Conservation (phyloP, 92 coral and sea anemone species). For the Zoanthus gigantus region DNA sequence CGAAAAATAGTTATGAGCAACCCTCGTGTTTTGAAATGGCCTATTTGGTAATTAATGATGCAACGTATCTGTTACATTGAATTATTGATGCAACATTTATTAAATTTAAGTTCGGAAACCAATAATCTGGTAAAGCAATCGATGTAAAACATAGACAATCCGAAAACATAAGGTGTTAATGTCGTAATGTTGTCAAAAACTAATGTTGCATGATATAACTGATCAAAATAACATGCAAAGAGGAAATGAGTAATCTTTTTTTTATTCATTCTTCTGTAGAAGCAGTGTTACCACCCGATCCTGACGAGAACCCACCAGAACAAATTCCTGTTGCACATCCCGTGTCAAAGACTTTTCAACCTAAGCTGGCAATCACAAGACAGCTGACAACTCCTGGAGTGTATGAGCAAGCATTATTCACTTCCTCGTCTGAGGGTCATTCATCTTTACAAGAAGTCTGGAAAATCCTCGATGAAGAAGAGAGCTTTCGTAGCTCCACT, state of each 20-base stretch:
- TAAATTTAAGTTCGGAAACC: too few relatives aligned
- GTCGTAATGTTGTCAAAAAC: too few relatives aligned
- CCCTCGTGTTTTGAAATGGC: too few relatives aligned
- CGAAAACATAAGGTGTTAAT: too few relatives aligned
- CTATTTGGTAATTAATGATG: too few relatives aligned
- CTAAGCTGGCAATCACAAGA: constrained; percentile 49
- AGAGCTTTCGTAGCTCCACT: constrained; percentile 81
- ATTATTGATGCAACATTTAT: too few relatives aligned
- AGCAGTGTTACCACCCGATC: constrained; percentile 7
- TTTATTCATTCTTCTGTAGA: neutral
- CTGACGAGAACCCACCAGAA: neutral
- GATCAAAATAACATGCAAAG: neutral
- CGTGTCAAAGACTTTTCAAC: constrained; percentile 46
- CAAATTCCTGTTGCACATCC: constrained; percentile 12
- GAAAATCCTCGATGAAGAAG: constrained; percentile 96
- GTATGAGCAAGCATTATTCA: constrained; percentile 71
- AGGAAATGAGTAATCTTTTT: neutral
- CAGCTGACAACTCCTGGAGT: constrained; percentile 72
- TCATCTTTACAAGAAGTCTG: constrained; percentile 95
- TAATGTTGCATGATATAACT: neutral
- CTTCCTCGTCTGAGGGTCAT: constrained; percentile 97
- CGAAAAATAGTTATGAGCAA: too few relatives aligned
- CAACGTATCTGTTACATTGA: too few relatives aligned
- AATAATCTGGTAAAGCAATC: too few relatives aligned
- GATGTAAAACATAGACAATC: too few relatives aligned